Evolutionary conservation across 2,797 vertebrate species (phyloP), one percentile per base, ranked within the genome.

Genomic region (Pipistrellus kuhlii): DNA sequence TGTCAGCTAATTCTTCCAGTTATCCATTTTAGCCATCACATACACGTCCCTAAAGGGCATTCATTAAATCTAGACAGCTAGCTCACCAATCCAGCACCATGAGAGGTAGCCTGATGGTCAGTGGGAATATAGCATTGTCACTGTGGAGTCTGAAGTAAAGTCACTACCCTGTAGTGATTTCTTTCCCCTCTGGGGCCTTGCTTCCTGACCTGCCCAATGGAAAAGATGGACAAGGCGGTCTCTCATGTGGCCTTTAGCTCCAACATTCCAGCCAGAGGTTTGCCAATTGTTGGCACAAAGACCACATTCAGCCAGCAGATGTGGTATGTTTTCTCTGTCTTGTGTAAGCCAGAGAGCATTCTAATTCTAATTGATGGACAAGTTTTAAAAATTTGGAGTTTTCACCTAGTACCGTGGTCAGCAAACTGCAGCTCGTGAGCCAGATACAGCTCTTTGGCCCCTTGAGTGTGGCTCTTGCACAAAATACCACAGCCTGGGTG

Each of bases 1-100:
- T 90, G 76, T 88, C 83, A n/a, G 32, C 21, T 95, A 91, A 88
- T 94, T 96, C 48, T 95, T 38, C 44, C 25, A 80, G 30, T 78
- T 69, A 94, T 53, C 64, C 75, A 35, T 57, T 83, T 94, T 66
- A 88, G 68, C 72, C 78, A 59, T 87, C 53, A 80, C 77, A 90
- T 73, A 23, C 2, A 72, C 32, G 75, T 87, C 53, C 51, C 41
- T 77, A 85, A 90, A 93, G 32, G 94, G 15, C 25, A 57, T 32
- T 59, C 48, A 75, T 84, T 82, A 76, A 82, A 59, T 87, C 30
- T 51, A 82, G 32, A 73, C 55, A 38, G 38, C 25, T 27, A n/a
- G 48, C 69, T 88, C 53, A 32, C 53, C 71, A 77, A 73, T 71
- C 30, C 66, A 21, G 53, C 66, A 59, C 51, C 32, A 27, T 23